phyloP scores from a whole-genome alignment of 2,888 invertebrate genomes.

The Polietes domitor region DNA sequence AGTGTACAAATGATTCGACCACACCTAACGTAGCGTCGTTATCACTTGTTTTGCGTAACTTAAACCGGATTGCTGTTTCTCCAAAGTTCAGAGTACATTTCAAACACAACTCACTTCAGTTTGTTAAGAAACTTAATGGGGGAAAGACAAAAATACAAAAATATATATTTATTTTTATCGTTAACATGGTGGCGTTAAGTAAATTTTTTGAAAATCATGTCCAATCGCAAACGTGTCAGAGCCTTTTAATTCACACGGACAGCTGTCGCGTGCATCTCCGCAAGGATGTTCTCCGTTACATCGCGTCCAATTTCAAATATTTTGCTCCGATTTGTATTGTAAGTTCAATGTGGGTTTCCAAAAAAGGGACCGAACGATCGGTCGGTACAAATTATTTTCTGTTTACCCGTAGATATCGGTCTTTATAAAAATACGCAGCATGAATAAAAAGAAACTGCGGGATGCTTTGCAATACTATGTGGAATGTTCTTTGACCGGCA shows the following conservation, averaged over 20 bases:
- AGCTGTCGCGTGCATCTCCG: slow-evolving; percentile 67
- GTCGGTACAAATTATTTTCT: no score
- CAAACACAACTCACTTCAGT: slow-evolving; percentile 36
- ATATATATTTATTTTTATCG: no score
- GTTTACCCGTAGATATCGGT: slow-evolving; percentile 69
- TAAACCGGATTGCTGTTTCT: no score
- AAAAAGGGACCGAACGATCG: no score
- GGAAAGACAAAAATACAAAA: no score
- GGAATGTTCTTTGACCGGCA: slow-evolving; percentile 67
- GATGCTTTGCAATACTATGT: slow-evolving; percentile 69
- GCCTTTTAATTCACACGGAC: slow-evolving; percentile 70
- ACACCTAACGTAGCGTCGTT: no score
- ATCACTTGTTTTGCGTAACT: no score
- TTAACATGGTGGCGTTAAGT: slow-evolving; percentile 72
- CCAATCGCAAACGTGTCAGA: slow-evolving; percentile 66
- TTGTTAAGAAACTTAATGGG: neutral
- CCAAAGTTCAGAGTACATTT: no score
- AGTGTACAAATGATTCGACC: no score
- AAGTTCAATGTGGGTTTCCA: slow-evolving; percentile 58
- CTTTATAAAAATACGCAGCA: slow-evolving; percentile 65
- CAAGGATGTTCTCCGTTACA: slow-evolving; percentile 53
- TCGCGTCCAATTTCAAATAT: slow-evolving; percentile 69
- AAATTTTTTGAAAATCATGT: slow-evolving; percentile 70
- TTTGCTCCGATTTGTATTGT: slow-evolving; percentile 71
- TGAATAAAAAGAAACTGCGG: slow-evolving; percentile 60